Base-by-base conservation (phyloP, 2,797 vertebrate species). In the Rhinella marina region DNA sequence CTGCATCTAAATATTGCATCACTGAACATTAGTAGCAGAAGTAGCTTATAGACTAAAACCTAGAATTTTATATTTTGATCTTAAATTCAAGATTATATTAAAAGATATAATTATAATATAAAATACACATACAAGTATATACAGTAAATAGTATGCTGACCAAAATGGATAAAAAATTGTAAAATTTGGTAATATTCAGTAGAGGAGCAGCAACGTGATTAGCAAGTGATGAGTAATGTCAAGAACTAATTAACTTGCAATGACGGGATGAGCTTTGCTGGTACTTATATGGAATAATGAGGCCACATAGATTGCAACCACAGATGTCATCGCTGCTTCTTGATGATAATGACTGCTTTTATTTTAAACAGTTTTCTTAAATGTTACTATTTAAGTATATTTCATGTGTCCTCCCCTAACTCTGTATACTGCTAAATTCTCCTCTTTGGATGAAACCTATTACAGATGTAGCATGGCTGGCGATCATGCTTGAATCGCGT, bases 191-290 rank as follows among this genome's bases (percentile, higher is more conserved):
- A 54, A 77, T 14, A 54, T 52, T 54, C 23, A 54, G 48, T 4
- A n/a, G n/a, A 1, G 13, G 48, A 75, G 72, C 19, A n/a, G 72
- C 21, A 23, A 50, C 52, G 54, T 54, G 23, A 77, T 77, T n/a
- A 77, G 48, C 12, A 10, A 54, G 73, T 77, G 50, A 54, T 54
- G 50, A 54, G 73, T 7, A 77, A 77, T 14, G 73, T 54, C 50
- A 54, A 77, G 50, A n/a, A 54, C 23, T n/a, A 48, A 76, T 76
- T 52, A 52, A 76, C 73, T 77, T 16, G 73, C 73, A 77, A 77
- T 25, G n/a, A 77, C 25, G 4, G 23, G 73, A 77, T 23, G 12
- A 52, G 23, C 70, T 73, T 32, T 41, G 41, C 32, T 73, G 70
- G 14, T 50, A 52, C 48, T 52, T 77, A 23, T 9, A 52, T n/a